phyloP scores from a whole-genome alignment of 2,113 vertebrate species.

The Coreoperca whiteheadi region DNA sequence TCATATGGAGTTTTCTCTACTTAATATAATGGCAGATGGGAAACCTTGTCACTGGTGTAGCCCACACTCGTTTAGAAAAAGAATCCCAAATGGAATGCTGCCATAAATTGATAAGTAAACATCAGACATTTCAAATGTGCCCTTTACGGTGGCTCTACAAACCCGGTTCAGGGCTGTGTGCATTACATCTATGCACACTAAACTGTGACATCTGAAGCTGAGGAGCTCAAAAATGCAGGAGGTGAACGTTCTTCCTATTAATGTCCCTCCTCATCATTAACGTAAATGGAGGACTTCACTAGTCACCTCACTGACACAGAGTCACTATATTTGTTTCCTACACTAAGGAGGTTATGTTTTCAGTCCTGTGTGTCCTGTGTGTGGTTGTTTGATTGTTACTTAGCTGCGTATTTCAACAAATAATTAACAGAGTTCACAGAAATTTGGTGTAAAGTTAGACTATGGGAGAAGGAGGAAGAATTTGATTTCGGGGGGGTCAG shows the following conservation, averaged over 20 bases:
- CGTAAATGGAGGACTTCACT: not conserved
- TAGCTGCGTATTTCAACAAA: not conserved
- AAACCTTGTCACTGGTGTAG: not conserved
- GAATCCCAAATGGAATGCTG: not conserved
- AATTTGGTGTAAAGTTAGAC: not conserved
- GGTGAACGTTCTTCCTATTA: constrained; percentile 64
- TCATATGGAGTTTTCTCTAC: constrained; percentile 2
- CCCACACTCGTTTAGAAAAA: not conserved
- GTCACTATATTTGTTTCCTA: not conserved
- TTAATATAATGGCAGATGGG: constrained; percentile 26
- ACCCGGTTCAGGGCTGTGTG: not conserved
- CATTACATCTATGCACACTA: not conserved
- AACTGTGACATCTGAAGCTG: constrained; percentile 51
- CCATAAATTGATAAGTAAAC: not conserved
- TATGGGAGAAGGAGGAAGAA: not conserved
- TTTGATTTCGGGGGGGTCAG: no score
- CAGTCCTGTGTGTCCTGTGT: not conserved
- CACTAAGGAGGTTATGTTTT: not conserved
- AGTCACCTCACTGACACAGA: not conserved
- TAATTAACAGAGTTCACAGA: not conserved
- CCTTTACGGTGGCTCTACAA: not conserved
- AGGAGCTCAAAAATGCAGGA: constrained; percentile 47
- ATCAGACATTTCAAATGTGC: not conserved
- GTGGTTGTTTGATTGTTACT: not conserved
- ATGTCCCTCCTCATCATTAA: constrained; percentile 31